Evolutionary conservation across 2,888 invertebrate species (phyloP).

Genomic region (Serrognathus titanus): DNA sequence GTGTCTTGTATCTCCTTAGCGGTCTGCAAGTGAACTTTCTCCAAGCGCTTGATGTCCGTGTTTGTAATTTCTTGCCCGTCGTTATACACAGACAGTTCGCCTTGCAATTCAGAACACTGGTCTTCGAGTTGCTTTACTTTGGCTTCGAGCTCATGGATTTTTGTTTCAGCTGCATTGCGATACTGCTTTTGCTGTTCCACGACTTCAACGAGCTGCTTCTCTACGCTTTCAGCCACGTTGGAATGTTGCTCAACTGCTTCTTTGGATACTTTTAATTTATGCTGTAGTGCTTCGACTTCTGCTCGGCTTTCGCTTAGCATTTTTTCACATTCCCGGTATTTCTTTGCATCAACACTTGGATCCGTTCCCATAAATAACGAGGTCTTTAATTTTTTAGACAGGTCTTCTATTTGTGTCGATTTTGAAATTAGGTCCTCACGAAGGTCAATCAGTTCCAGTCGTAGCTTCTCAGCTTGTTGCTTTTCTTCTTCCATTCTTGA

Average conservation of each 20-base stretch:
- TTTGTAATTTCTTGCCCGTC: constrained; percentile 61
- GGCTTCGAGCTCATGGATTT: constrained; percentile 58
- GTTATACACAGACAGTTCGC: constrained; percentile 65
- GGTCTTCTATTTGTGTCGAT: constrained; percentile 63
- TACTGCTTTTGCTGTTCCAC: constrained; percentile 49
- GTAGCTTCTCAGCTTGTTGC: constrained; percentile 59
- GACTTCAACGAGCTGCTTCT: constrained; percentile 64
- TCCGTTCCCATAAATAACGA: constrained; percentile 51
- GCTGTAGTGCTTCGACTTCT: constrained; percentile 65
- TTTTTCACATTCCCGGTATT: constrained; percentile 67
- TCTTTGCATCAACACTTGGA: constrained; percentile 61
- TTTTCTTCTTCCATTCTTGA: constrained; percentile 71
- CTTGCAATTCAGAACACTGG: constrained; percentile 58
- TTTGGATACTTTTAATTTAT: constrained; percentile 69
- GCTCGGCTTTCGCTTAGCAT: constrained; percentile 60
- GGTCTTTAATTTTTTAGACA: constrained; percentile 65
- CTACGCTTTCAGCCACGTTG: constrained; percentile 77
- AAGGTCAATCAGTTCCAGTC: constrained; percentile 57
- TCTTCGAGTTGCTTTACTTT: constrained; percentile 63
- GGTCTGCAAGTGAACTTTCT: constrained; percentile 32
- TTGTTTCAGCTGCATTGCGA: constrained; percentile 59
- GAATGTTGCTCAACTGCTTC: constrained; percentile 82
- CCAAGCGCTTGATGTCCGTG: constrained; percentile 12
- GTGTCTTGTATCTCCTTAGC: constrained; percentile 58
- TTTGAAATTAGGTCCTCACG: constrained; percentile 61